Evolutionary conservation across 2,113 vertebrate genomes (phyloP).

Genomic region (Sapayoa aenigma): DNA sequence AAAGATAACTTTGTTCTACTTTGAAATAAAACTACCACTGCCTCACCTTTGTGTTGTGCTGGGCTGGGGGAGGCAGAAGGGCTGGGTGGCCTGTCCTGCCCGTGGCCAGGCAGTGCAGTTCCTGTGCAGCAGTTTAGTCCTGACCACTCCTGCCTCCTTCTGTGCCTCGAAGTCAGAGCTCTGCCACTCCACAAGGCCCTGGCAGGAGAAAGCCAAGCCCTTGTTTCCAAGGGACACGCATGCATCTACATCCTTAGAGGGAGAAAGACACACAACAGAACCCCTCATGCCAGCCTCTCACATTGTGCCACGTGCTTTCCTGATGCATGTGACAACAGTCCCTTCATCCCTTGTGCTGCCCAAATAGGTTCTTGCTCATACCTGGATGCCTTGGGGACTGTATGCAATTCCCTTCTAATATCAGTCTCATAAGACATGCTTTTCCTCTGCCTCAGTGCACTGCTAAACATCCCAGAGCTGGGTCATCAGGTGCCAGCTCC

Average conservation of each 20-base stretch:
- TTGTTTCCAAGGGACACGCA: background rate
- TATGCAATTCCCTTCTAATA: background rate
- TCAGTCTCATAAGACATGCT: background rate
- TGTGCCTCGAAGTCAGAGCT: background rate
- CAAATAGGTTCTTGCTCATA: background rate
- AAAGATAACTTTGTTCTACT: constrained; percentile 50
- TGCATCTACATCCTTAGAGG: background rate
- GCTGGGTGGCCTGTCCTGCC: background rate
- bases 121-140: background rate
- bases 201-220: background rate
- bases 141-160: background rate
- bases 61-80: background rate
- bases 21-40: background rate
- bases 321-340: background rate
- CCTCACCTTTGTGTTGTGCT: background rate
- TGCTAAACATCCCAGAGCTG: background rate
- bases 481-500: background rate
- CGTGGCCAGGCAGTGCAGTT: fast-evolving
- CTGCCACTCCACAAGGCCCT: background rate
- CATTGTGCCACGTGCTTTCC: background rate
- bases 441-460: background rate
- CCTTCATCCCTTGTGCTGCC: background rate
- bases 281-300: background rate
- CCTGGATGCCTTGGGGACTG: background rate
- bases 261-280: background rate